Evolutionary conservation across 2,888 invertebrate species (phyloP), one percentile per base, ranked within the genome.

Genomic region (Cremastinae sp.): DNA sequence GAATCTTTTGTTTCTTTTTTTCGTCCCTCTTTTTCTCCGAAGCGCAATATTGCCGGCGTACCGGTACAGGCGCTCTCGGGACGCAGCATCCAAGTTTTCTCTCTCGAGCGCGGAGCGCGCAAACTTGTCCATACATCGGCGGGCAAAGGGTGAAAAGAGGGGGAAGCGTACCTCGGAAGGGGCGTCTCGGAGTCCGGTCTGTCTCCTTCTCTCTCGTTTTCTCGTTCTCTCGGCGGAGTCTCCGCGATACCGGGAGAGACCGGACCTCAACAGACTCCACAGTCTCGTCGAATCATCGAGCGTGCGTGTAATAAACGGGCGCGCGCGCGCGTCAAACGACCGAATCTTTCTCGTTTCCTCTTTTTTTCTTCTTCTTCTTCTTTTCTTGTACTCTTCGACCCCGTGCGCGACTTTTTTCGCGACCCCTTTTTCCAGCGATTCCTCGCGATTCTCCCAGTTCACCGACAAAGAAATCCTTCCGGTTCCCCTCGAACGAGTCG

Each of bases 261-360:
- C 75, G 75, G 72, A 76, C 75, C 68, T 72, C 75, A 28, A 5
- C 28, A 76, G 75, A 76, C 72, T 76, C 75, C 75, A 62, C 75
- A 68, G 72, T 76, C 75, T 72, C 62, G 38, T 76, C 68, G 68
- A 58, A 58, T 76, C 68, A 56, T 59, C 72, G 72, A 68, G 66
- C 68, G 71, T 72, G 65, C 70, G 71, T 69, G 68, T 43, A 53
- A 49, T 51, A n/a, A 58, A 38, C 62, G 56, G 45, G 61, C 58
- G 14, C 45, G 61, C 14, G 9, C 18, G n/a, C 36, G 38, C 64
- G 18, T 20, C 9, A 36, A 28, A 14, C 49, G 7, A 43, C 56
- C 28, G 14, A 18, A 2, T 28, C 18, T n/a, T n/a, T n/a, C n/a
- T 49, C 12, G 14, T 2, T 49, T 18, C 49, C 12, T 49, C 18